phyloP scores from a whole-genome alignment of 2,888 invertebrate species.

The Lepetodrilus schrolli region DNA sequence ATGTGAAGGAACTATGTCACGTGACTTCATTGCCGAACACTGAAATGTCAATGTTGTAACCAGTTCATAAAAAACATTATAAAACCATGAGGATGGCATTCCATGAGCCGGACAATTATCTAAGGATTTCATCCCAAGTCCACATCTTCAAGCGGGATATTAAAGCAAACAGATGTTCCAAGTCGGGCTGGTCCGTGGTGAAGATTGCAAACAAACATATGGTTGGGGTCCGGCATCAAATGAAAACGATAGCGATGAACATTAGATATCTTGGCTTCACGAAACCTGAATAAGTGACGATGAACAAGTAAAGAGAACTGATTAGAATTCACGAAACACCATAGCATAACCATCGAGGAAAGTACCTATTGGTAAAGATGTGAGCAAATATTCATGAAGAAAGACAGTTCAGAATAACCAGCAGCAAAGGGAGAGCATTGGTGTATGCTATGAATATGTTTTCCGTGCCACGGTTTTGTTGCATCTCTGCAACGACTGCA shows the following conservation, averaged over 20 bases:
- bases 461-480: slow-evolving; percentile 5
- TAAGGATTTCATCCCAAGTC: not conserved
- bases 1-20: no score
- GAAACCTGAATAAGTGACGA: not conserved
- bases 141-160: slow-evolving; percentile 12
- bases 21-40: no score
- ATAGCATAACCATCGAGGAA: no score
- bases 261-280: not conserved
- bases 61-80: slow-evolving; percentile 13
- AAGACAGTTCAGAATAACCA: not conserved
- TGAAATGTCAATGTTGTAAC: not conserved
- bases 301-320: no score
- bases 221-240: not conserved
- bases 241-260: slow-evolving; percentile 20
- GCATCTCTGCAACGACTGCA: slow-evolving; percentile 8
- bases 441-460: not conserved
- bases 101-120: slow-evolving; percentile 13
- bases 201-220: slow-evolving; percentile 13
- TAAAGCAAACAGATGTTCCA: slow-evolving; percentile 19
- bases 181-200: slow-evolving; percentile 2
- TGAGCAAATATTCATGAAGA: not conserved
- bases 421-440: not conserved
- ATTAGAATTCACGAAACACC: no score
- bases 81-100: not conserved
- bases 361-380: no score